Conservation (phyloP, 1,140 invertebrate genomes). For the Drosophila sp. region DNA sequence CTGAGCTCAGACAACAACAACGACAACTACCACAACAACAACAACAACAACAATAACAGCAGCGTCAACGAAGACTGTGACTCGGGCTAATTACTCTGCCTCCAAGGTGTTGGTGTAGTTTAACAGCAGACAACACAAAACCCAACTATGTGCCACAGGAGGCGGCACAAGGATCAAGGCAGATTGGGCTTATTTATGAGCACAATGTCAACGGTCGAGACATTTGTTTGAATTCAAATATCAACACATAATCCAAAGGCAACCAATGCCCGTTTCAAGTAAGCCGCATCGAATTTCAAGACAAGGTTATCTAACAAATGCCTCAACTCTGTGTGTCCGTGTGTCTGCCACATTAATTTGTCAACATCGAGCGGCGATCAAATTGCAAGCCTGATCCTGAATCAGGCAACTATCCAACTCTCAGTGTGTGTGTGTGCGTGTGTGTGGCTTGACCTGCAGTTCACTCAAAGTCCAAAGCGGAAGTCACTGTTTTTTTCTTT, state of each 20-base stretch:
- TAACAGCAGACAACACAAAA: conserved; percentile 25
- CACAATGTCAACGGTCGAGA: conserved; percentile 41
- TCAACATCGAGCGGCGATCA: conserved; percentile 43
- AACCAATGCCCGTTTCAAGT: conserved; percentile 40
- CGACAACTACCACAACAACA: too few species aligned
- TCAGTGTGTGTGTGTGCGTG: conserved; percentile 29
- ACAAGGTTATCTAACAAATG: conserved; percentile 45
- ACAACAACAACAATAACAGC: too few species aligned
- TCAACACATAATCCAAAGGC: conserved; percentile 68
- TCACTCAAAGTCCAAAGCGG: conserved; percentile 47
- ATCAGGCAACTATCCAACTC: conserved; percentile 8
- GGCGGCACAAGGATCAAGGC: conserved; percentile 34
- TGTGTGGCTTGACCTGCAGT: conserved; percentile 60
- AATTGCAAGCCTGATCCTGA: conserved; percentile 36
- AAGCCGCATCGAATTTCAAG: conserved; percentile 60
- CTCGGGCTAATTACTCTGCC: conserved; percentile 57
- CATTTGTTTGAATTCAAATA: conserved; percentile 80
- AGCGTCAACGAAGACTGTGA: conserved; percentile 23
- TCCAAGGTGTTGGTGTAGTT: conserved; percentile 38
- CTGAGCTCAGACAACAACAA: conserved; percentile 18
- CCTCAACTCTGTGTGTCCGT: conserved; percentile 13
- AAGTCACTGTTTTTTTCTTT: conserved; percentile 52
- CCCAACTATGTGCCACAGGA: conserved; percentile 27
- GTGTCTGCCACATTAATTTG: conserved; percentile 49
- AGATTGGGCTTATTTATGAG: conserved; percentile 73